Evolutionary conservation across 1,140 invertebrate genomes (phyloP).

Genomic region (Philotrypesis tridentata): DNA sequence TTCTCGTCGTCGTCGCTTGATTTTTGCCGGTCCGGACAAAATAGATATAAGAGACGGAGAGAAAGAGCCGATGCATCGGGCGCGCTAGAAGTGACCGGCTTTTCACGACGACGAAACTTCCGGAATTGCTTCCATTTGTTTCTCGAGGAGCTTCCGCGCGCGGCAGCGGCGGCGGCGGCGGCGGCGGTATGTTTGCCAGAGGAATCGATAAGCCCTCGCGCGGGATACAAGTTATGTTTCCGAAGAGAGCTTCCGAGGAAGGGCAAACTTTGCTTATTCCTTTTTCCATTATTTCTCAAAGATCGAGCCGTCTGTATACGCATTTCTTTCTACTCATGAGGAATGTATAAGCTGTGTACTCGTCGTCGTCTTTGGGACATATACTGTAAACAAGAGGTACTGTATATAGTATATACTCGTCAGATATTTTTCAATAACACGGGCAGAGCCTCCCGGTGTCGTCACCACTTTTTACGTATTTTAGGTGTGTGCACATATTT

Average conservation of each 20-base stretch:
- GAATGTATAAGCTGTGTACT: neutral
- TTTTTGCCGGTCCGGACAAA: neutral
- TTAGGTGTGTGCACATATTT: too few species aligned
- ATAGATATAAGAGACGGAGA: neutral
- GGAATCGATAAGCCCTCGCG: conserved; percentile 20
- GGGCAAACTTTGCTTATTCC: conserved; percentile 13
- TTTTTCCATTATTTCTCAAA: neutral
- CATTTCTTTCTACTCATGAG: neutral
- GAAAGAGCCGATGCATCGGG: neutral
- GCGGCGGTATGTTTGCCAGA: neutral
- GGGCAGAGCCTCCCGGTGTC: too few species aligned
- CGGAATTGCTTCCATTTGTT: conserved; percentile 33
- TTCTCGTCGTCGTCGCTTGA: neutral
- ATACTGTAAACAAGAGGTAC: neutral
- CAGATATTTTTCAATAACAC: too few species aligned
- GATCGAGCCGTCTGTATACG: too few species aligned
- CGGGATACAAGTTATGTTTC: conserved; percentile 12
- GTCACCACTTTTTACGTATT: too few species aligned
- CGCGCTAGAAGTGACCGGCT: neutral
- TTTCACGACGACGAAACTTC: conserved; percentile 1
- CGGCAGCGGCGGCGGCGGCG: neutral
- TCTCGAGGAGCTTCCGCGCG: conserved; percentile 1
- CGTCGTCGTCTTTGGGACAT: neutral
- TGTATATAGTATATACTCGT: too few species aligned
- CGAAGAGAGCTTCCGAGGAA: neutral